These are phyloP conservation scores for Phylloscopus whistleri DNA, from an alignment of 2,113 vertebrate species.

Conservation along the genomic window DNA sequence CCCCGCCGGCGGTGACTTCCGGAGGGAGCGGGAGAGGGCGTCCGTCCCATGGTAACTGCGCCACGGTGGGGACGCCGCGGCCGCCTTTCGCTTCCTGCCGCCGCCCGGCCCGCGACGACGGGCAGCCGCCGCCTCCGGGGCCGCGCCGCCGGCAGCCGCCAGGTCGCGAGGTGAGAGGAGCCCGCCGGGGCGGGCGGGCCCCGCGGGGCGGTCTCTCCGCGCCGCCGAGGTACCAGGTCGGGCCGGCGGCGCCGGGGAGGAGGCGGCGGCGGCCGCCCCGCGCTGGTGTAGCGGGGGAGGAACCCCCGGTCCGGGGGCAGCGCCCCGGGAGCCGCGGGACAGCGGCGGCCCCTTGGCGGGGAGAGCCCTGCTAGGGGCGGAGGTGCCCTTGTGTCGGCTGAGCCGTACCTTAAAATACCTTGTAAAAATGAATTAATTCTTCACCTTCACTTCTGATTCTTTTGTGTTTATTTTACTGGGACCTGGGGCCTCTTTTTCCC, in stretches of 20 bases:
- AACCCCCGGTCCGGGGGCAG: background rate
- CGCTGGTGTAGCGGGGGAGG: background rate
- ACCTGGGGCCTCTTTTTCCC: background rate
- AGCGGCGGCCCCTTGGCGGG: background rate
- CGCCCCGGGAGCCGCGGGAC: background rate
- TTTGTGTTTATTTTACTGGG: background rate
- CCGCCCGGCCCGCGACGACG: background rate
- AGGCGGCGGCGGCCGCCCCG: background rate
- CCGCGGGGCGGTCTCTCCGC: background rate
- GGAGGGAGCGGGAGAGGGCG: conserved; percentile 39
- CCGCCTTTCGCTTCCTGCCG: background rate
- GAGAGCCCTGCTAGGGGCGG: background rate
- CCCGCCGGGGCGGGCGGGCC: background rate
- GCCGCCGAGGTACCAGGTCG: background rate
- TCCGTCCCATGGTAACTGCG: conserved; percentile 63
- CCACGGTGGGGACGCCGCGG: conserved; percentile 29
- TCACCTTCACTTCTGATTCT: background rate
- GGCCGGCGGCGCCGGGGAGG: background rate
- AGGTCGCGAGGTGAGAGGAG: background rate
- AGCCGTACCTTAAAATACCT: background rate
- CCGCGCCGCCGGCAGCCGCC: background rate
- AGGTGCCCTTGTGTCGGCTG: background rate
- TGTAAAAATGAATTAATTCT: background rate
- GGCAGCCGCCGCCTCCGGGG: background rate
- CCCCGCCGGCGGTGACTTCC: conserved; percentile 44